A percentile compares a stretch with the other conserved stretches of the same genome.
These are phyloP conservation scores for Characodon lateralis DNA, from an alignment of 2,797 vertebrate genomes.

Conservation along the genomic window DNA sequence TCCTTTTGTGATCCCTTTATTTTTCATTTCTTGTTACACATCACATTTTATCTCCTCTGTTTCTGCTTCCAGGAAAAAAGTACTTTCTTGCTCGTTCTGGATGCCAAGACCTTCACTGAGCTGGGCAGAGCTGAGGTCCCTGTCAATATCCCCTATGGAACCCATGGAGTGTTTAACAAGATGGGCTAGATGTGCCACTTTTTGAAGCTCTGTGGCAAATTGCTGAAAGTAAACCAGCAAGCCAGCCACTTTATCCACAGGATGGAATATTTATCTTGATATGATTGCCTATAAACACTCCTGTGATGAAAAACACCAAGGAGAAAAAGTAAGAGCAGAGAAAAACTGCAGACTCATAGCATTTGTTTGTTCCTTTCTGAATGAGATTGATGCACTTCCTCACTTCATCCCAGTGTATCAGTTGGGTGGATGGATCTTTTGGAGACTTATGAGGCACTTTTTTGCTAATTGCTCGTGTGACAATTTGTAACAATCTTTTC, in stretches of 20 bases:
- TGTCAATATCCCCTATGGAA: conserved; percentile 88
- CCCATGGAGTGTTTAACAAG: conserved; percentile 87
- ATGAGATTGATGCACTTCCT: conserved; percentile 37
- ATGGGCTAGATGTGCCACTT: conserved; percentile 50
- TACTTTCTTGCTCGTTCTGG: conserved; percentile 89
- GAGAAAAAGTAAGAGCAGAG: conserved; percentile 19
- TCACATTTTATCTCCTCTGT: conserved; percentile 19
- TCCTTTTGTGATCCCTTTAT: conserved; percentile 19
- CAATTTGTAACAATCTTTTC: conserved; percentile 29
- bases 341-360: conserved; percentile 36
- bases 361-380: conserved; percentile 44
- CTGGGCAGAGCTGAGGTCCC: conserved; percentile 90
- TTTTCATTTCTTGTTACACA: conserved; percentile 10
- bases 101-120: conserved; percentile 90
- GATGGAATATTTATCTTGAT: conserved; percentile 38
- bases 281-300: conserved; percentile 25
- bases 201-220: conserved; percentile 30
- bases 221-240: conserved; percentile 40
- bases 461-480: conserved; percentile 41
- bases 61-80: conserved; percentile 83
- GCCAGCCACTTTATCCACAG: conserved; percentile 27
- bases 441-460: conserved; percentile 8
- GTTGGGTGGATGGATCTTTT: conserved; percentile 46
- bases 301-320: conserved; percentile 32
- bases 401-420: conserved; percentile 32